Evolutionary conservation across 2,797 vertebrate species (phyloP), one percentile per base, ranked within the genome.

Genomic region (Pseudomugil gertrudae): DNA sequence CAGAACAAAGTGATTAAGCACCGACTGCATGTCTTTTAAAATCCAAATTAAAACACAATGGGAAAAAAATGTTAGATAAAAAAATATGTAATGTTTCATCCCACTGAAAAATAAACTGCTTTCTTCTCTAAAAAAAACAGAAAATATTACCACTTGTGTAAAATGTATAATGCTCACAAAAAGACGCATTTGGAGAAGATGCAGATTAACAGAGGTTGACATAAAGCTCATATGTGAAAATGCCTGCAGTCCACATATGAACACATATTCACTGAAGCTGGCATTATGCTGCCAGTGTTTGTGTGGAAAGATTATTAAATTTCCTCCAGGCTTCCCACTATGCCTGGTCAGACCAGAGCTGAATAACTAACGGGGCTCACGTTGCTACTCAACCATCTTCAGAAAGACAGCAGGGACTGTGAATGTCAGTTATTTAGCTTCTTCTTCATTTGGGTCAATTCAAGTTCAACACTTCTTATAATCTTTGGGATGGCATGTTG

Each of bases 391-490:
- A 63, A 48, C 56, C 79, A 79, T 83, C 78, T 81, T 81, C 85
- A 84, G 67, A 89, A 81, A 84, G 78, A 79, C 89, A 77, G 73
- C 32, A 84, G 83, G 87, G 64, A 78, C 86, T 26, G 47, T 51
- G 50, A 69, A 89, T 90, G 88, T 89, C 79, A 51, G 84, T 90
- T 89, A 78, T 87, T 84, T 74, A 61, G 81, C 79, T 85, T 66
- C 69, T 43, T 78, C 78, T 87, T 84, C 83, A 80, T 79, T 57
- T 86, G 76, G 90, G 90, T 92, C 84, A 83, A 86, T 87, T 80
- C 80, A 80, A 92, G 90, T 91, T 92, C 90, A 91, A 89, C 38
- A 71, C 78, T 77, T 81, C 67, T 76, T 66, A 81, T 80, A 77
- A 66, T 65, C 79, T 59, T 36, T 73, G 66, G 81, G 69, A 57